A percentile compares a stretch with the other conserved stretches of the same genome.
Evolutionary conservation across 2,888 invertebrate genomes (phyloP).

Genomic region (Synergus itoensis): DNA sequence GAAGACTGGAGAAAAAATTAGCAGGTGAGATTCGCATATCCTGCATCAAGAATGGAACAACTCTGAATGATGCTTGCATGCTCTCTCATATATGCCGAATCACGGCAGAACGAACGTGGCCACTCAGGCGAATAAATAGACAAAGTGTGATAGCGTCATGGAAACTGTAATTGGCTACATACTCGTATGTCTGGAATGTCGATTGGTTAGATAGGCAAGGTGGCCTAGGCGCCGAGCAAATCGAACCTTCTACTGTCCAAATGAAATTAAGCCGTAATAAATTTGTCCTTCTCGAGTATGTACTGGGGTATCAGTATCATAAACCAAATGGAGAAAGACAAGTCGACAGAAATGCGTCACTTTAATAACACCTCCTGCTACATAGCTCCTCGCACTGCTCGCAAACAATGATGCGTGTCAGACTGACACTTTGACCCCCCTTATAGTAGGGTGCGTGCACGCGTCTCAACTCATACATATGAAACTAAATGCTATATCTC

Average conservation of each 20-base stretch:
- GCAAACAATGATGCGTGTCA: constrained; percentile 40
- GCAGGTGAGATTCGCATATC: constrained; percentile 34
- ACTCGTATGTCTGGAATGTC: constrained; percentile 70
- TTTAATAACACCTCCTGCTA: constrained; percentile 28
- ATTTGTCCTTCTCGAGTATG: background rate
- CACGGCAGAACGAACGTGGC: constrained; percentile 29
- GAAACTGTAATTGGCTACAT: constrained; percentile 68
- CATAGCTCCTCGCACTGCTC: background rate
- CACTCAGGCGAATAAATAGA: constrained; percentile 64
- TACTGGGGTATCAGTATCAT: background rate
- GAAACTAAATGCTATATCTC: background rate
- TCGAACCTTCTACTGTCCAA: constrained; percentile 45
- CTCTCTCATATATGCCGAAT: constrained; percentile 27
- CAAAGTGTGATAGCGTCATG: constrained; percentile 67
- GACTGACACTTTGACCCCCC: constrained; percentile 22
- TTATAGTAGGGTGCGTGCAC: constrained; percentile 24
- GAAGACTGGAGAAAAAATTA: constrained; percentile 2
- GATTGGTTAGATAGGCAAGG: constrained; percentile 68
- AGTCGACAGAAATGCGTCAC: constrained; percentile 28
- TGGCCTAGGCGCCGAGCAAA: constrained; percentile 58
- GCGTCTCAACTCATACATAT: constrained; percentile 22
- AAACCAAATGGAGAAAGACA: background rate
- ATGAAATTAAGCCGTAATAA: constrained; percentile 26
- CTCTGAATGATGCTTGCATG: constrained; percentile 2
- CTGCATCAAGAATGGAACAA: constrained; percentile 19